Conservation (phyloP, 1,140 invertebrate genomes). For the Ips nitidus region DNA sequence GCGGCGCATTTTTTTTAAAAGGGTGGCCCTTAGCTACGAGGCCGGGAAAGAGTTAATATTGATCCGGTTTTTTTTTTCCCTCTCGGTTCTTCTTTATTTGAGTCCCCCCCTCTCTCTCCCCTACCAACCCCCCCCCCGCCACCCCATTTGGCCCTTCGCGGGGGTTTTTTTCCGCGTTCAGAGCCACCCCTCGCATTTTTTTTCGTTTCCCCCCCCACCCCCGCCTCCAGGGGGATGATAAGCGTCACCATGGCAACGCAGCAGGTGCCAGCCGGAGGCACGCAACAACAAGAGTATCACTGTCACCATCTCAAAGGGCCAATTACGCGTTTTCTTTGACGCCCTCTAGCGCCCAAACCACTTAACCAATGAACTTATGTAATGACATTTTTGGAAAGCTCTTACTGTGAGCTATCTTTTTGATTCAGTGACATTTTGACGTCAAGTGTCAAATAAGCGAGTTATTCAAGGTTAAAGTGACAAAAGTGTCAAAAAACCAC, state of each 20-base stretch:
- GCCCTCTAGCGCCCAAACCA: too few relatives aligned
- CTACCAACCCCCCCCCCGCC: slow-evolving; percentile 52
- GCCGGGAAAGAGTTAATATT: slow-evolving; percentile 53
- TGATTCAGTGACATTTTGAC: too few relatives aligned
- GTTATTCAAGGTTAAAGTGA: too few relatives aligned
- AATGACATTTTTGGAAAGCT: too few relatives aligned
- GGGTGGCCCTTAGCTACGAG: slow-evolving; percentile 25
- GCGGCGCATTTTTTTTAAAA: slow-evolving; percentile 33
- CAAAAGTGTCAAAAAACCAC: too few relatives aligned
- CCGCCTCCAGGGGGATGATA: slow-evolving; percentile 40
- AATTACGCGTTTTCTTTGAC: slow-evolving; percentile 35
- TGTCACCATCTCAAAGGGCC: slow-evolving; percentile 44
- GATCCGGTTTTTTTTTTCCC: slow-evolving; percentile 51
- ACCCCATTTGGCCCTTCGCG: slow-evolving; percentile 40
- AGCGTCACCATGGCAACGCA: slow-evolving; percentile 54
- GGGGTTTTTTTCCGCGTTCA: too few relatives aligned
- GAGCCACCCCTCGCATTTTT: slow-evolving; percentile 45
- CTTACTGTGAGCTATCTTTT: too few relatives aligned
- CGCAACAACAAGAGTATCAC: slow-evolving; percentile 45
- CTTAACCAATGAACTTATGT: too few relatives aligned
- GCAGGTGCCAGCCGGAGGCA: slow-evolving; percentile 52
- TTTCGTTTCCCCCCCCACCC: slow-evolving; percentile 52
- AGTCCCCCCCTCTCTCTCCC: slow-evolving; percentile 54
- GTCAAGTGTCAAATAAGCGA: too few relatives aligned
- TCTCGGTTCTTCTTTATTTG: slow-evolving; percentile 53